Evolutionary conservation across 2,888 invertebrate species (phyloP), one percentile per base, ranked within the genome.

Genomic region (Ochropleura plecta): DNA sequence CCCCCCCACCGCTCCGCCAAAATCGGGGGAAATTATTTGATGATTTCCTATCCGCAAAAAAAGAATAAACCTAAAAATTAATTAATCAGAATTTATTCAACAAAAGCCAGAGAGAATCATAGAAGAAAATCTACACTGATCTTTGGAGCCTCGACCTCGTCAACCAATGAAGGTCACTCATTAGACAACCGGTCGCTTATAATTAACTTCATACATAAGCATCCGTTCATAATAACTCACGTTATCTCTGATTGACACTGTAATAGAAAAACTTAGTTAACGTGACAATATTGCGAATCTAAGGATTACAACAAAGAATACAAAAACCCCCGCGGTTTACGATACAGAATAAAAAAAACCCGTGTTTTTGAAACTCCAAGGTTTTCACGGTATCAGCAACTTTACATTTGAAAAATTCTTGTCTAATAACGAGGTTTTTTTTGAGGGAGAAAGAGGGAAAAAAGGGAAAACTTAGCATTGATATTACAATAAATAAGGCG

Each of bases 131-230:
- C 64, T 48, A 68, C 46, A 59, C 67, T 82, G 84, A 84, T 76
- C 82, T 82, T 82, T 82, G 81, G 67, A 82, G 18, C 81, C 44
- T 53, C 67, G 68, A 80, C 84, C 84, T 80, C 72, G 81, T 70
- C 63, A 81, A 53, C 64, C 48, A 51, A 68, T 44, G 70, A 80
- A 84, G 82, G 82, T 80, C 70, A 67, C 44, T 70, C n/a, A 79
- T 83, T 76, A 84, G 6, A 63, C 64, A 81, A 84, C 82, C 81
- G 84, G 84, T 80, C 57, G 60, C 16, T 73, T 67, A 64, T 75
- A 73, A 84, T 80, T 80, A 76, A 42, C 44, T 76, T 68, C 76
- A 57, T 65, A 63, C 63, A 42, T 67, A 78, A 73, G 79, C 83
- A 79, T 55, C n/a, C 55, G 60, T 68, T 65, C 16, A 67, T 75